These are phyloP conservation scores for Cyaniris semiargus DNA, from an alignment of 2,888 invertebrate species.

Conservation along the genomic window DNA sequence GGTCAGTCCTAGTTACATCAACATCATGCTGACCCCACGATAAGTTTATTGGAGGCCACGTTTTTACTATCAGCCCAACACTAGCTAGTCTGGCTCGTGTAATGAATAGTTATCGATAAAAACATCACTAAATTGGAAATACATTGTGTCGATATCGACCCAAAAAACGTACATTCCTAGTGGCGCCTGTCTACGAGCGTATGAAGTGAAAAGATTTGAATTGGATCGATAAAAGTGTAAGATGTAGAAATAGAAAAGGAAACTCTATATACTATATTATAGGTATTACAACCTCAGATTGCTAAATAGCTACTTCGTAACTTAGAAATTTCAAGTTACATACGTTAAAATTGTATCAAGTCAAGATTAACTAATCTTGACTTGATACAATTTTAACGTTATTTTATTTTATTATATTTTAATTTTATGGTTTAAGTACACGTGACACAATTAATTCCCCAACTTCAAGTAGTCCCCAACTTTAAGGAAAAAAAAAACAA, in stretches of 20 bases:
- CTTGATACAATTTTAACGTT: no score
- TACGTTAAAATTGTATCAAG: no score
- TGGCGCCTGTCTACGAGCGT: conserved; percentile 57
- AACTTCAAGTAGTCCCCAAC: not conserved
- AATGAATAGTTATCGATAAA: conserved; percentile 55
- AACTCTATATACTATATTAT: no score
- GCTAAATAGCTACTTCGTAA: no score
- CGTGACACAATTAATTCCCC: not conserved
- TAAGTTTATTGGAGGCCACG: conserved; percentile 63
- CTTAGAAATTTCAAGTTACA: no score
- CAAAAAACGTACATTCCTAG: conserved; percentile 46
- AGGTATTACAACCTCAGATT: no score
- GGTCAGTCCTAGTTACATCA: conserved; percentile 13
- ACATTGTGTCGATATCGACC: conserved; percentile 24
- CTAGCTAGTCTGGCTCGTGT: conserved; percentile 60
- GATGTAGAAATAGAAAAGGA: no score
- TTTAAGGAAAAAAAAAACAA: not conserved
- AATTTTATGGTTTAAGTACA: no score
- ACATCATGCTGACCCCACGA: conserved; percentile 49
- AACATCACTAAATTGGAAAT: conserved; percentile 36
- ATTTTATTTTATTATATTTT: no score
- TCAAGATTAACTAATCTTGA: no score
- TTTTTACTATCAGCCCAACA: conserved; percentile 55
- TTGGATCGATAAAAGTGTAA: conserved; percentile 16
- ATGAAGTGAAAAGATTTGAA: conserved; percentile 52